phyloP scores from a whole-genome alignment of 2,797 vertebrate species.

The Scyliorhinus canicula region DNA sequence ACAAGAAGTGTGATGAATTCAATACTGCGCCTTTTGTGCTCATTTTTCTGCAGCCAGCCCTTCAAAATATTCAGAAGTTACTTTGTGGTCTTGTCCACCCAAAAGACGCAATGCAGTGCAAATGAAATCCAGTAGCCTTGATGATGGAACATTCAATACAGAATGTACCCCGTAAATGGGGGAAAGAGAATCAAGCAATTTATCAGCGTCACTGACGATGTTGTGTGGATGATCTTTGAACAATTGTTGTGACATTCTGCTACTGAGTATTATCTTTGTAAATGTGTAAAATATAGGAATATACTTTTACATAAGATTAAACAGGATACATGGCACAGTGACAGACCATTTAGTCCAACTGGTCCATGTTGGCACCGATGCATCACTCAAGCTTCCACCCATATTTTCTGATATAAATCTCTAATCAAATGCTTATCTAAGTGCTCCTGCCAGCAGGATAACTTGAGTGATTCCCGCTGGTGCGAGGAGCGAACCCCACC shows the following conservation, averaged over 20 bases:
- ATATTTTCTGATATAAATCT: no score
- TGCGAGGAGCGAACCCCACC: no score
- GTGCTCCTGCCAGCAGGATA: no score
- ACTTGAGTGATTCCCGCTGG: no score
- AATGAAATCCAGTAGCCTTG: not conserved
- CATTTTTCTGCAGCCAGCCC: not conserved
- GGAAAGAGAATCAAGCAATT: not conserved
- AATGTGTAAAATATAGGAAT: not conserved
- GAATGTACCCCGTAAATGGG: not conserved
- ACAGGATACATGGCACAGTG: no score
- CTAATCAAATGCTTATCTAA: no score
- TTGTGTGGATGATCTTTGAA: not conserved
- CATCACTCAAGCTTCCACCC: no score
- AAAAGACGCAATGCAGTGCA: not conserved
- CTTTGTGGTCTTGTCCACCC: not conserved
- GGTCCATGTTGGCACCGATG: no score
- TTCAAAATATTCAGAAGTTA: not conserved
- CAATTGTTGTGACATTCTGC: not conserved
- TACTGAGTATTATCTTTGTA: not conserved
- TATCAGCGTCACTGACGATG: not conserved
- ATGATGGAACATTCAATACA: not conserved
- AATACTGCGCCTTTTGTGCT: not conserved
- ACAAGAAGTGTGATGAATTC: not conserved
- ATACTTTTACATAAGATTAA: not conserved
- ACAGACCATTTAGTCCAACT: no score